Evolutionary conservation across 2,113 vertebrate species (phyloP).

Genomic region (Hemiscyllium ocellatum): DNA sequence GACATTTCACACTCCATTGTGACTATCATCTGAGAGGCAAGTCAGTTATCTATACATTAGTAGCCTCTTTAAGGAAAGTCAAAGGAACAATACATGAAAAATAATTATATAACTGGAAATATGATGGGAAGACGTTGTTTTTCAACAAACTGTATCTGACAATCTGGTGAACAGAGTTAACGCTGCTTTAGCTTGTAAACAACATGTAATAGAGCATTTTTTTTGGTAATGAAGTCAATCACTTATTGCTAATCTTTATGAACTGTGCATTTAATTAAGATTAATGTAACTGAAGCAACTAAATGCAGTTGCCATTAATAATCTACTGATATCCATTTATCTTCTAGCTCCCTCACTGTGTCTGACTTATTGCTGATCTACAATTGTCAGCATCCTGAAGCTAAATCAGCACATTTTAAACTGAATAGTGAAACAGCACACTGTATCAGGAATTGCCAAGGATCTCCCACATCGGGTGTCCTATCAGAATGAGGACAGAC

Average conservation of each 20-base stretch:
- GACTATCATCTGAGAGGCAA: neutral
- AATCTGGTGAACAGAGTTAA: neutral
- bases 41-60: neutral
- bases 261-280: constrained; percentile 29
- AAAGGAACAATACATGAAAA: neutral
- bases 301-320: constrained; percentile 20
- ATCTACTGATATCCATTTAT: neutral
- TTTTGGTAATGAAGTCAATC: neutral
- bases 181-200: neutral
- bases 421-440: neutral
- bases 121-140: neutral
- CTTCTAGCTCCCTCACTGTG: neutral
- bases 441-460: neutral
- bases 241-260: neutral
- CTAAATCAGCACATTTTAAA: neutral
- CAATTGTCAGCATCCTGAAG: neutral
- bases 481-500: neutral
- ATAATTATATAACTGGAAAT: neutral
- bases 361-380: neutral
- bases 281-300: neutral
- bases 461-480: neutral
- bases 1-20: neutral
- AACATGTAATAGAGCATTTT: neutral
- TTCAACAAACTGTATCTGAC: neutral
- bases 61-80: neutral